Conservation (phyloP, 2,113 vertebrate species). For the Misgurnus mizolepis region DNA sequence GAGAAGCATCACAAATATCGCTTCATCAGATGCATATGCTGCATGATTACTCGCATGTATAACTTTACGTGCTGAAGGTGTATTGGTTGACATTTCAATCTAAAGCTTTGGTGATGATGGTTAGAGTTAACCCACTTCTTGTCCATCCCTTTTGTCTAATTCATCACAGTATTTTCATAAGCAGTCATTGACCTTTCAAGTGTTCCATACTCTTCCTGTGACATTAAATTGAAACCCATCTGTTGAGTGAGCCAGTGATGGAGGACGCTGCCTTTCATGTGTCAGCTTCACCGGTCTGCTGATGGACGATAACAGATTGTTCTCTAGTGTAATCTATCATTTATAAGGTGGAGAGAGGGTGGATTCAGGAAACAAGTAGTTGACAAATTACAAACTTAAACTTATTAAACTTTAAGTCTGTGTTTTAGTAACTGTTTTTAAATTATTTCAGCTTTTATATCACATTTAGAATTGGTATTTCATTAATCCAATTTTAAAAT, state of each 20-base stretch:
- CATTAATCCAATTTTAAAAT: too few species aligned
- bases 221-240: constrained; percentile 27
- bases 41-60: neutral
- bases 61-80: neutral
- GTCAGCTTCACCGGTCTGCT: constrained; percentile 9
- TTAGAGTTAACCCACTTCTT: constrained; percentile 11
- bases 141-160: neutral
- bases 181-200: constrained; percentile 26
- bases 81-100: constrained; percentile 16
- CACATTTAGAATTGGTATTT: too few species aligned
- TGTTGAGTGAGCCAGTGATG: neutral
- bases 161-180: constrained; percentile 12
- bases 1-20: constrained; percentile 55
- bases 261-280: neutral
- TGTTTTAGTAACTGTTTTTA: too few species aligned
- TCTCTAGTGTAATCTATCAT: neutral
- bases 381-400: neutral
- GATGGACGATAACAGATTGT: constrained; percentile 21
- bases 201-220: neutral
- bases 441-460: too few species aligned
- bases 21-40: neutral
- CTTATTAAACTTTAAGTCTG: too few species aligned
- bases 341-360: neutral
- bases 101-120: neutral
- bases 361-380: neutral